Evolutionary conservation across 1,140 invertebrate species (phyloP).

Genomic region (Ceratoteleas bidentatus): DNA sequence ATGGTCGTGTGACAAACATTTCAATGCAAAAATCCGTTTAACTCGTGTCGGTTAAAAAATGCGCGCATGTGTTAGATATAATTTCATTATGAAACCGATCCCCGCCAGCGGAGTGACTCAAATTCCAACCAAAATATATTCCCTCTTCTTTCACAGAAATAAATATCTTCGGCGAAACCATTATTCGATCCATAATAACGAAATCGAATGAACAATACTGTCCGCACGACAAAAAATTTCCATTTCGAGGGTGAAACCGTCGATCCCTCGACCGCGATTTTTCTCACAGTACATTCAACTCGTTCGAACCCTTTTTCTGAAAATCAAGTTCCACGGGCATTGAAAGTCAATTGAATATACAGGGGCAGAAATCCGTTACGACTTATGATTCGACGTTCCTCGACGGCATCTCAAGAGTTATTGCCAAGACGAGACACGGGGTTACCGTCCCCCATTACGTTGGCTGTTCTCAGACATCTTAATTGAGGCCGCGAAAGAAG

Average conservation of each 20-base stretch:
- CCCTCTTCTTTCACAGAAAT: too few species aligned
- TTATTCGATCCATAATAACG: background rate
- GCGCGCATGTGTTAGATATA: too few species aligned
- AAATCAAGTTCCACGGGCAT: slow-evolving; percentile 28
- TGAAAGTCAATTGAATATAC: slow-evolving; percentile 12
- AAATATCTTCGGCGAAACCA: too few species aligned
- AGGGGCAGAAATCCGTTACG: slow-evolving; percentile 33
- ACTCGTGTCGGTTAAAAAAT: too few species aligned
- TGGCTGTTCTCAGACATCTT: background rate
- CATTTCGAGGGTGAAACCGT: background rate
- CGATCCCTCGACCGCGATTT: slow-evolving; percentile 1
- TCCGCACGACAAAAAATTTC: background rate
- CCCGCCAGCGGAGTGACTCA: too few species aligned
- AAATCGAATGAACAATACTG: background rate
- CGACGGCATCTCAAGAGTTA: slow-evolving; percentile 17
- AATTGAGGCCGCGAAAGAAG: slow-evolving; percentile 22
- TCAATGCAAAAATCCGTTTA: too few species aligned
- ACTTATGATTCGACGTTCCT: slow-evolving; percentile 30
- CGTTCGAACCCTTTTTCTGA: slow-evolving; percentile 25
- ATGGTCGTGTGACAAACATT: too few species aligned
- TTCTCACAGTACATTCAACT: slow-evolving; percentile 24
- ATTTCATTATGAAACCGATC: too few species aligned
- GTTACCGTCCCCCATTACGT: background rate
- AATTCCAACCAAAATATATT: too few species aligned
- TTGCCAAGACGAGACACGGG: slow-evolving; percentile 6